Conservation (phyloP, 2,888 invertebrate species). For the Cryptocheilus praepositus region DNA sequence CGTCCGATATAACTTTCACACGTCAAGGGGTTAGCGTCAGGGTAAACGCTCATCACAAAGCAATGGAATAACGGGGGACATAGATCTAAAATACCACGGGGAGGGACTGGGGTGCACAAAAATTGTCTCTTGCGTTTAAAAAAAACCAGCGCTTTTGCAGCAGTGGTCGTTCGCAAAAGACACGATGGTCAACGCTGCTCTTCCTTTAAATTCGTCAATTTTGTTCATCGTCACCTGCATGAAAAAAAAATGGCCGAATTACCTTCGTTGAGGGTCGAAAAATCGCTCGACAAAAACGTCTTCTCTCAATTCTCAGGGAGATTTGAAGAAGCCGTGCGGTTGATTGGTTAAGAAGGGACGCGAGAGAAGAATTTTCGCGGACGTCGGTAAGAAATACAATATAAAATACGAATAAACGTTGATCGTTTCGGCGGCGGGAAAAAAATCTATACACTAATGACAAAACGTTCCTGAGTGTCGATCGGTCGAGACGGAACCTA, state of each 20-base stretch:
- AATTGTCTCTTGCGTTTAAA: too few species aligned
- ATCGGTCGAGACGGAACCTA: background rate
- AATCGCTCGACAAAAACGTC: too few species aligned
- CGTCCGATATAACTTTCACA: too few species aligned
- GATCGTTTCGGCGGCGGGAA: background rate
- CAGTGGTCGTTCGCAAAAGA: too few species aligned
- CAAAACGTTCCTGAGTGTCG: background rate
- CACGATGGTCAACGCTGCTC: too few species aligned
- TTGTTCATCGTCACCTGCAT: too few species aligned
- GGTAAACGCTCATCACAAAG: conserved; percentile 44
- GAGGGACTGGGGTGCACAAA: background rate
- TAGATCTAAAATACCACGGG: conserved; percentile 6
- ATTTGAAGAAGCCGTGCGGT: background rate
- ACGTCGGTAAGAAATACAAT: background rate
- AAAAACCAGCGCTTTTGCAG: too few species aligned
- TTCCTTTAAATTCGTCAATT: too few species aligned
- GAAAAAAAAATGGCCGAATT: too few species aligned
- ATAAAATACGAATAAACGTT: conserved; percentile 1
- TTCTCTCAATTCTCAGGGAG: background rate
- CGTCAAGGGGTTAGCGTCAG: conserved; percentile 35
- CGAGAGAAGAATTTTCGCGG: background rate
- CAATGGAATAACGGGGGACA: conserved; percentile 10
- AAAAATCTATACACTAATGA: conserved; percentile 2
- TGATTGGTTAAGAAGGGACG: background rate
- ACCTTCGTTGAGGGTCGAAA: too few species aligned